Conservation (phyloP, 35 echinoderm and acorn worm species). For the Lytechinus pictus region DNA sequence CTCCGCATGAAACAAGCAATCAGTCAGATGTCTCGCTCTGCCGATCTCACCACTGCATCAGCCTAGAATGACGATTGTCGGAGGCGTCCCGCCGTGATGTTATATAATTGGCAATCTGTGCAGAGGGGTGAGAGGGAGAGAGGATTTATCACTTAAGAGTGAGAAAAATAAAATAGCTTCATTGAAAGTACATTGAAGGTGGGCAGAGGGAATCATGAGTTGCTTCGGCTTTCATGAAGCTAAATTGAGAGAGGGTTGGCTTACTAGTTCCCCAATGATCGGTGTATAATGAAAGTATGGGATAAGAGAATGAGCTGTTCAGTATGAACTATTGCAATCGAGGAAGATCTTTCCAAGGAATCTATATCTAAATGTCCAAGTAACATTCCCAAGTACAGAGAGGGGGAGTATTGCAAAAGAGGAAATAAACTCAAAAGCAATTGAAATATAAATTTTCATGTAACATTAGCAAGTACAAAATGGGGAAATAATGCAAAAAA, state of each 20-base stretch:
- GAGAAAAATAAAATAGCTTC: background rate
- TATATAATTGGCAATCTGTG: conserved; percentile 13
- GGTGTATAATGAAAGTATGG: background rate
- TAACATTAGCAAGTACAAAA: too few relatives aligned
- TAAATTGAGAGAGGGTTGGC: background rate
- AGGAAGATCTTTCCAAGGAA: background rate
- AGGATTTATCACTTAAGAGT: background rate
- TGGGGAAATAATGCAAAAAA: too few relatives aligned
- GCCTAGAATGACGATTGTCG: background rate
- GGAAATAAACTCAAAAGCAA: too few relatives aligned
- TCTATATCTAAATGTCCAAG: background rate
- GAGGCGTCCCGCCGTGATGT: background rate
- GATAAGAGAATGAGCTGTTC: background rate
- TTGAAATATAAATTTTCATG: too few relatives aligned
- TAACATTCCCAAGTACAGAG: background rate
- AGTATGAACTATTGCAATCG: background rate
- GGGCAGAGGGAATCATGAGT: background rate
- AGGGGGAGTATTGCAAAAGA: too few relatives aligned
- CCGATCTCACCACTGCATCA: background rate
- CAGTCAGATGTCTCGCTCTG: background rate
- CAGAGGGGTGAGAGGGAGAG: background rate
- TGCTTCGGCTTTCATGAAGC: background rate
- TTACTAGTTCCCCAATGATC: background rate
- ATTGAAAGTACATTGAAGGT: conserved; percentile 5
- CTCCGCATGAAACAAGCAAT: background rate